Conservation (phyloP, 1,140 invertebrate genomes). For the Lepidurus arcticus region DNA sequence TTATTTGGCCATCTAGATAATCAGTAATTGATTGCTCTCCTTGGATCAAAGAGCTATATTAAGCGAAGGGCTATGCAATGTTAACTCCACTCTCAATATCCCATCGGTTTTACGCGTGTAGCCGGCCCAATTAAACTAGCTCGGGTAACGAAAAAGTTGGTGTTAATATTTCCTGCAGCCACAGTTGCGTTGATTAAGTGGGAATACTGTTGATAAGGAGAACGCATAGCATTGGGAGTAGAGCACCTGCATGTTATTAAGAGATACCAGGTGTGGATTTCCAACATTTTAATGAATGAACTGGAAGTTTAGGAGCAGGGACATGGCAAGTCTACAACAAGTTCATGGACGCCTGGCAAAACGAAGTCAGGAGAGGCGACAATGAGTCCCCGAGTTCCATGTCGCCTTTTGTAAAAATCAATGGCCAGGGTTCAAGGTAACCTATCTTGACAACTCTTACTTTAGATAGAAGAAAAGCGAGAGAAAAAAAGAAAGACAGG, state of each 20-base stretch:
- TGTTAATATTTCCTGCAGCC: not conserved
- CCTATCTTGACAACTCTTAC: not conserved
- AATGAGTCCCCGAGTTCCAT: not conserved
- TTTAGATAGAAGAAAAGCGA: not conserved
- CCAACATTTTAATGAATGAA: not conserved
- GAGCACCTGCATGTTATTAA: not conserved
- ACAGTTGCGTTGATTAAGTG: not conserved
- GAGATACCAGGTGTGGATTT: not conserved
- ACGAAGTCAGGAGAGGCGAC: not conserved
- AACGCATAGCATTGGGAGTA: not conserved
- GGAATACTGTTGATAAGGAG: not conserved
- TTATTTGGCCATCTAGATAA: too few relatives aligned
- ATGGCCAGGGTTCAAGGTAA: conserved; percentile 18
- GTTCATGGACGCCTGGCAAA: not conserved
- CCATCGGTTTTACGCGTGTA: too few relatives aligned
- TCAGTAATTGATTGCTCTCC: too few relatives aligned
- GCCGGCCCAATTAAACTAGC: too few relatives aligned
- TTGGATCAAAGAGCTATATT: too few relatives aligned
- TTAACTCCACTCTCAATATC: too few relatives aligned
- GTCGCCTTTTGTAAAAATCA: not conserved
- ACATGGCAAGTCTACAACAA: too few relatives aligned
- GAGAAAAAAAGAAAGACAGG: not conserved
- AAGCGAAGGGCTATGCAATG: too few relatives aligned
- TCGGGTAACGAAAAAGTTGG: not conserved
- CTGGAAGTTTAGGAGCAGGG: too few relatives aligned